These are phyloP conservation scores for Calliopsis andreniformis DNA, from an alignment of 1,140 invertebrate species.

Conservation along the genomic window DNA sequence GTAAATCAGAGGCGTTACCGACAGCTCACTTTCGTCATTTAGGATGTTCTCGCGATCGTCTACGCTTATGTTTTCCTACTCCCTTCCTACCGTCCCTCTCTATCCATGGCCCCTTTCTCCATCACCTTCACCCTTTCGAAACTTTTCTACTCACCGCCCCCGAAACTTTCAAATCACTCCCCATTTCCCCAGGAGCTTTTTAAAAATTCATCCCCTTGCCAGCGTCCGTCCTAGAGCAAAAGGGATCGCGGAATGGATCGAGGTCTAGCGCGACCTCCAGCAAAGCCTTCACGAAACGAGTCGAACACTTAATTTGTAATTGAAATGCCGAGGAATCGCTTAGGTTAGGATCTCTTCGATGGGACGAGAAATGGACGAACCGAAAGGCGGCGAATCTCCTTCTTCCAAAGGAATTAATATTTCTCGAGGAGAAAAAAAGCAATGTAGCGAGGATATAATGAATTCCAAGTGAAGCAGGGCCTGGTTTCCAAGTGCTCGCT, in stretches of 20 bases:
- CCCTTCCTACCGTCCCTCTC: neutral
- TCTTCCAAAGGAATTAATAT: constrained; percentile 52
- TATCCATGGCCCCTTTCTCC: neutral
- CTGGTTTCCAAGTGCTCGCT: neutral
- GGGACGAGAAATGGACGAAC: constrained; percentile 25
- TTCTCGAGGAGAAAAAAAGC: constrained; percentile 17
- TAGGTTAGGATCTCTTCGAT: constrained; percentile 9
- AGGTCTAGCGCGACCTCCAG: neutral
- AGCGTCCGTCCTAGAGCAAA: neutral
- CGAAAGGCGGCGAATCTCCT: neutral
- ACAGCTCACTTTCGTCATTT: constrained; percentile 53
- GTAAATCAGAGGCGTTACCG: constrained; percentile 46
- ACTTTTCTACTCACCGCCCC: constrained; percentile 66
- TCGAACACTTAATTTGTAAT: constrained; percentile 63
- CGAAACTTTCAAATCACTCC: constrained; percentile 68
- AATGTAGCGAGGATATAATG: neutral
- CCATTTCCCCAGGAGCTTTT: constrained; percentile 59
- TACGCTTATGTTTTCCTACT: neutral
- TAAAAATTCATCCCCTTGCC: constrained; percentile 64
- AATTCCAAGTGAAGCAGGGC: neutral
- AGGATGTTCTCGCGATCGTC: constrained; percentile 35
- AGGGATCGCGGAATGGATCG: constrained; percentile 28
- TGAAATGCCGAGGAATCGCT: constrained; percentile 60
- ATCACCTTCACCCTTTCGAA: constrained; percentile 55
- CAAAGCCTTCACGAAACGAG: neutral